These are phyloP conservation scores for Pinna nobilis DNA, from an alignment of 1,140 invertebrate genomes.

Conservation along the genomic window DNA sequence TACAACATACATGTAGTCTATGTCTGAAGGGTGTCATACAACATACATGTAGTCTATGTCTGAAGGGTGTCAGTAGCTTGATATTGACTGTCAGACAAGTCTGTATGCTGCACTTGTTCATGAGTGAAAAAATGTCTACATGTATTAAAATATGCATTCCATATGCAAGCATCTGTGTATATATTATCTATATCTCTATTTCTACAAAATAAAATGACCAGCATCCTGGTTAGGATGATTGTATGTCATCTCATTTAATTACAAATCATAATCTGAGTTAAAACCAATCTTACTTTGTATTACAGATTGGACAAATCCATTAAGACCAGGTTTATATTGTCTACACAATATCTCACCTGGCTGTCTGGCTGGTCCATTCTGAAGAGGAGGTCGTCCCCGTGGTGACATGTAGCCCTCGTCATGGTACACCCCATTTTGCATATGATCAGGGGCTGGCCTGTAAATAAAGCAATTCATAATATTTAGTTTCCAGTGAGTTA, in stretches of 20 bases:
- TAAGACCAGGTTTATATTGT: slow-evolving; percentile 15
- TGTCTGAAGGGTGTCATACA: too few relatives aligned
- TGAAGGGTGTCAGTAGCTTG: too few relatives aligned
- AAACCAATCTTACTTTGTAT: not conserved
- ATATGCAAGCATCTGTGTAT: too few relatives aligned
- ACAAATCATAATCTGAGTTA: not conserved
- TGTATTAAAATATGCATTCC: too few relatives aligned
- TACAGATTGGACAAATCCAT: not conserved
- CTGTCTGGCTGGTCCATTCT: slow-evolving; percentile 37
- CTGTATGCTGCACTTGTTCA: too few relatives aligned
- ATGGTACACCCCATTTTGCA: slow-evolving; percentile 34
- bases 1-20: too few relatives aligned
- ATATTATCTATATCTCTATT: not conserved
- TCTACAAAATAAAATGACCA: not conserved
- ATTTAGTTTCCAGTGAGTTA: not conserved
- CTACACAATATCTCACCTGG: too few relatives aligned
- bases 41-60: too few relatives aligned
- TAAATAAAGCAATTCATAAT: not conserved
- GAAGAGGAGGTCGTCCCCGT: slow-evolving; percentile 31
- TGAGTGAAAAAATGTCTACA: too few relatives aligned
- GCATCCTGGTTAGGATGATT: not conserved
- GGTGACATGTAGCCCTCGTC: slow-evolving; percentile 44
- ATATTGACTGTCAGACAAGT: too few relatives aligned
- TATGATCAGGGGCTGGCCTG: slow-evolving; percentile 31
- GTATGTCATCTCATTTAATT: not conserved